Evolutionary conservation across 2,888 invertebrate genomes (phyloP).

Genomic region (Troides oblongomaculatus): DNA sequence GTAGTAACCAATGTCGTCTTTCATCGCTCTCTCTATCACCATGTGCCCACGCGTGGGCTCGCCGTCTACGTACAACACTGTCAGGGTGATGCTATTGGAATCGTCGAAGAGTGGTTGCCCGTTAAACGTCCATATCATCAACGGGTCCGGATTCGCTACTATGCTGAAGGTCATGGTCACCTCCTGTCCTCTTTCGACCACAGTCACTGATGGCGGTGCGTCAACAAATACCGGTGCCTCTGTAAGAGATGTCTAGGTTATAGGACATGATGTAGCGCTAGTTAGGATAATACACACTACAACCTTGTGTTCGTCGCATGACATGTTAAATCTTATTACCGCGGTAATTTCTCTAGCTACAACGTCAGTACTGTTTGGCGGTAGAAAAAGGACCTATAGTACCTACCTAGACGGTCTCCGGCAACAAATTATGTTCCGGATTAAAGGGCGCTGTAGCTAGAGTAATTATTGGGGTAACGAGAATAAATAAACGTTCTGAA

Average conservation of each 20-base stretch:
- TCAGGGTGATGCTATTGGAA: constrained; percentile 32
- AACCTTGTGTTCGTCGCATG: too few relatives aligned
- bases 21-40: constrained; percentile 48
- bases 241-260: background rate
- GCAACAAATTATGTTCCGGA: too few relatives aligned
- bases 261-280: too few relatives aligned
- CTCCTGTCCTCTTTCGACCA: constrained; percentile 28
- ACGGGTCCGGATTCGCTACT: constrained; percentile 46
- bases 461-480: too few relatives aligned
- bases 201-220: background rate
- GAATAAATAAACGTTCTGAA: too few relatives aligned
- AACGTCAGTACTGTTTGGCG: too few relatives aligned
- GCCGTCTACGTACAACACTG: constrained; percentile 28
- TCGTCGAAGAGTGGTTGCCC: constrained; percentile 40
- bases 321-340: too few relatives aligned
- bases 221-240: background rate
- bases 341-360: too few relatives aligned
- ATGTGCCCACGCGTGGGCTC: constrained; percentile 42
- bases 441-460: too few relatives aligned
- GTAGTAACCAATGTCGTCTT: constrained; percentile 57
- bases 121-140: constrained; percentile 52
- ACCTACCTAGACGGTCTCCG: too few relatives aligned
- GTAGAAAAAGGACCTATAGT: too few relatives aligned
- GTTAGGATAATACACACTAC: too few relatives aligned
- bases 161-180: constrained; percentile 53